Evolutionary conservation across 2,113 vertebrate genomes (phyloP).

Genomic region (Myodes glareolus): DNA sequence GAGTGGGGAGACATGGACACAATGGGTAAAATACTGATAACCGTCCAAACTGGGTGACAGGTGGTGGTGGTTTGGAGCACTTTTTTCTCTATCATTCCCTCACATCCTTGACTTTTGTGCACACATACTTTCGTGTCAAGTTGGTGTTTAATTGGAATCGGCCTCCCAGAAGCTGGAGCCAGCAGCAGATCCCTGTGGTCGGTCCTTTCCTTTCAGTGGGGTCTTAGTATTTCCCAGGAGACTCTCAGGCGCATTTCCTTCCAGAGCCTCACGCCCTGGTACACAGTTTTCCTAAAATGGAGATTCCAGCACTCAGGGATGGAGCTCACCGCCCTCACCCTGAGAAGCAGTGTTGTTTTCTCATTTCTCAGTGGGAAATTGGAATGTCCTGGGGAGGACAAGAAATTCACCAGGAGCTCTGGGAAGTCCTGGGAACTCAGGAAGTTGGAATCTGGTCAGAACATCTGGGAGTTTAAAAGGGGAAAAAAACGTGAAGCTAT

Average conservation of each 20-base stretch:
- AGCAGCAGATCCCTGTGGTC: not conserved
- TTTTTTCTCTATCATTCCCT: not conserved
- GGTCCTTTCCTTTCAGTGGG: not conserved
- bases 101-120: not conserved
- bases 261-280: not conserved
- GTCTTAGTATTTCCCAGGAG: conserved; percentile 39
- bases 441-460: conserved; percentile 61
- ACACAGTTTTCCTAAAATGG: conserved; percentile 74
- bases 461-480: conserved; percentile 70
- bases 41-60: not conserved
- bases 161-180: not conserved
- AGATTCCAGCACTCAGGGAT: not conserved
- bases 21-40: not conserved
- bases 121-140: not conserved
- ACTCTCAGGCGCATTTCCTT: conserved; percentile 25
- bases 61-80: not conserved
- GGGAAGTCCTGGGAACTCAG: conserved; percentile 57
- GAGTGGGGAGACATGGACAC: not conserved
- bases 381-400: conserved; percentile 60
- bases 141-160: not conserved
- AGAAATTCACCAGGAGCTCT: conserved; percentile 53
- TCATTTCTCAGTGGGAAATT: conserved; percentile 72
- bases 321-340: not conserved
- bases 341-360: conserved; percentile 68
- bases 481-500: conserved; percentile 31